Evolutionary conservation across 1,140 invertebrate species (phyloP), one percentile per base, ranked within the genome.

Genomic region (Choristoneura fumiferana): DNA sequence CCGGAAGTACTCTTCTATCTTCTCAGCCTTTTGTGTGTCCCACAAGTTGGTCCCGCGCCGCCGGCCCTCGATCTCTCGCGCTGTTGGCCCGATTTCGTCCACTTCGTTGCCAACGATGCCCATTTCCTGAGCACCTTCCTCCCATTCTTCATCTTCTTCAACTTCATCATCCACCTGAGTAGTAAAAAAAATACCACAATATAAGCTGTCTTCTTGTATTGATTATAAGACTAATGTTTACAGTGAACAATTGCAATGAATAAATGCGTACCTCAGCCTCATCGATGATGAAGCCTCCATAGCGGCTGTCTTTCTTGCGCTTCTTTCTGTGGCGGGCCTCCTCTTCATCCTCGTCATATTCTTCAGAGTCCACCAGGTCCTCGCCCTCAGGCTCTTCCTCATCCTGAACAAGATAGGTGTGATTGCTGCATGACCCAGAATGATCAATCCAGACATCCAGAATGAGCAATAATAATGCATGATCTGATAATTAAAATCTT

Each of bases 21-120:
- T 97, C 78, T 98, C 97, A 89, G 98, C 98, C 70, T 97, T 96
- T 73, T 98, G 95, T 0, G 95, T 96, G 93, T 97, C 96, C 96
- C 96, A 98, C 33, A 98, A 91, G 76, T 95, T 96, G 10, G 95
- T 96, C 14, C 96, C 94, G 76, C 97, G 90, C 38, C 96, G 92
- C 36, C 95, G 91, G 10, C 95, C 96, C 90, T 99, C 97, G 78
- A 98, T 97, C 87, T 99, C 97, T 17, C 96, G 90, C 22, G 97
- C 97, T n/a, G 96, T 98, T 10, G 95, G 95, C 1, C 97, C 97
- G 54, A 96, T 89, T 79, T 98, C 97, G 66, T 97, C 95, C 54
- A 95, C 93, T 78, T 97, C 95, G 82, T 97, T 97, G 0, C 94
- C 93, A 55, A 95, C 93, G 65, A 96, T 95, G 36, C 95, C 95